Evolutionary conservation across 2,113 vertebrate species (phyloP).

Genomic region (Peromyscus leucopus): DNA sequence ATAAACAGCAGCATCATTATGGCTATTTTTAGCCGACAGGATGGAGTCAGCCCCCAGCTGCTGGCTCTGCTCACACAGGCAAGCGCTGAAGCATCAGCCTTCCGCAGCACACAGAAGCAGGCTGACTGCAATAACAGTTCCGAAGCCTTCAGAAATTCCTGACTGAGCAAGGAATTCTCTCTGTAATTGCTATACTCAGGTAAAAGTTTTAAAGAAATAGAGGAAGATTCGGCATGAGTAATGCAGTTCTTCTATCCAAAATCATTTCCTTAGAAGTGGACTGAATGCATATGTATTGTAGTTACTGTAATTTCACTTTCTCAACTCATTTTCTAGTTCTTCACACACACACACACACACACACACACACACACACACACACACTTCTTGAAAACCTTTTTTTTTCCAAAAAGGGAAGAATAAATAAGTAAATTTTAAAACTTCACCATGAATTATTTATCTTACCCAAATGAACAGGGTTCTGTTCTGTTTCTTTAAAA

Average conservation of each 20-base stretch:
- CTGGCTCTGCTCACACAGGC: neutral
- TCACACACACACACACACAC: neutral
- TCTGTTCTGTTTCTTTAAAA: neutral
- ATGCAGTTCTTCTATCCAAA: neutral
- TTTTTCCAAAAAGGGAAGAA: neutral
- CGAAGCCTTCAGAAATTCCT: conserved; percentile 32
- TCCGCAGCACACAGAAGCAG: neutral
- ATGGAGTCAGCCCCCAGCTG: conserved; percentile 42
- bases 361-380: neutral
- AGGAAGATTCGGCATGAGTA: neutral
- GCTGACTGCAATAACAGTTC: neutral
- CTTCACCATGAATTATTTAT: neutral
- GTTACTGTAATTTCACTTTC: neutral
- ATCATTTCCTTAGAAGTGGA: neutral
- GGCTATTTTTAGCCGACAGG: conserved; percentile 66
- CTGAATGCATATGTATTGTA: neutral
- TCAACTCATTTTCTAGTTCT: neutral
- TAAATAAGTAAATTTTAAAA: neutral
- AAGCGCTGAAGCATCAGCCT: neutral
- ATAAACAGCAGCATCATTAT: conserved; percentile 52
- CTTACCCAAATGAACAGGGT: neutral
- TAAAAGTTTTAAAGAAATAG: conserved; percentile 48
- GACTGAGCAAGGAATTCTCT: neutral
- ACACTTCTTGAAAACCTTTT: neutral
- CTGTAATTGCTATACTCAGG: conserved; percentile 29